Evolutionary conservation across 2,113 vertebrate species (phyloP), one percentile per base, ranked within the genome.

Genomic region (Brachyhypopomus occidentalis): DNA sequence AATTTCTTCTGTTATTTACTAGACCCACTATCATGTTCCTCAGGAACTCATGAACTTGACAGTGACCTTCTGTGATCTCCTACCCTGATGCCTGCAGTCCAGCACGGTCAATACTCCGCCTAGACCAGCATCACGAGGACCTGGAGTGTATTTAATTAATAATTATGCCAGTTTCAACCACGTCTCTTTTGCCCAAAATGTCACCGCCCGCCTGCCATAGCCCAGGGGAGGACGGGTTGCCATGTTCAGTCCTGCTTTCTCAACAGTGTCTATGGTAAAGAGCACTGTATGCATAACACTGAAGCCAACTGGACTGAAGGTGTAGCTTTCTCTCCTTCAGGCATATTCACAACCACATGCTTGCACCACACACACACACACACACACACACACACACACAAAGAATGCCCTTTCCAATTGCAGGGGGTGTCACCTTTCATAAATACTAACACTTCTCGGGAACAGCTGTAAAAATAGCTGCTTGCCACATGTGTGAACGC

Each of bases 371-470:
- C 59, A 41, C 70, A 64, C 41, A 41, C 60, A 56, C 58, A 41
- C 41, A 85, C 79, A 41, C 41, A 9, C 63, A 34, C 20, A 67
- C 34, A 75, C 52, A 75, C 56, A 45, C 41, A 41, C 41, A 85
- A 78, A 52, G 11, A 52, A 52, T 14, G 71, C 60, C 59, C 92
- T 93, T 89, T 11, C 12, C 86, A 89, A 41, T 85, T 84, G 17
- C 75, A 75, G 85, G 45, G 62, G 84, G 73, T 87, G 79, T 89
- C 83, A 58, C 36, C 23, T 91, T 89, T 84, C 87, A 64, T 89
- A 93, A 87, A 91, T 74, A 59, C 60, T 30, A 80, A 87, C 88
- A 86, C 81, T 90, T 90, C 90, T 88, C 63, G 78, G 79, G 88
- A 89, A 88, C 88, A 90, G 87, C 84, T 89, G 88, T 86, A 87